Conservation (phyloP, 2,113 vertebrate genomes). For the Tetrax tetrax region DNA sequence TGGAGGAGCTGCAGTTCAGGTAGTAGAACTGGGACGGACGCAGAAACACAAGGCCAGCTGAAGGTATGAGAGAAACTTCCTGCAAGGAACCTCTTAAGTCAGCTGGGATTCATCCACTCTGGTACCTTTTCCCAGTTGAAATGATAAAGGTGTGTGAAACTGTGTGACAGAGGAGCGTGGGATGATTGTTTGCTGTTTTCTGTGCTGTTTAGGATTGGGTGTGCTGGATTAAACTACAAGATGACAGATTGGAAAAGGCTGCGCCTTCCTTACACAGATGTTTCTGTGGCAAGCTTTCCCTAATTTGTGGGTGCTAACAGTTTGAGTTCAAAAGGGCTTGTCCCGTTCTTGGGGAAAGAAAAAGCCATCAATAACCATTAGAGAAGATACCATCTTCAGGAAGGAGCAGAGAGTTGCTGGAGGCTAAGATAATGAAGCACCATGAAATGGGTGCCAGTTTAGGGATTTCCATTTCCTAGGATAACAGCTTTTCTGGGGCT, state of each 20-base stretch:
- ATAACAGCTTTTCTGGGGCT: neutral
- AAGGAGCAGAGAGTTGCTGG: neutral
- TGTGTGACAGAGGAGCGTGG: neutral
- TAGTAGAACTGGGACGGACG: neutral
- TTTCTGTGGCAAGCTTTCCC: neutral
- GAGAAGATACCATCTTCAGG: neutral
- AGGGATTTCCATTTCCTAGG: neutral
- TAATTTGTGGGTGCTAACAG: neutral
- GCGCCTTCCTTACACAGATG: neutral
- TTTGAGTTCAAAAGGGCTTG: neutral
- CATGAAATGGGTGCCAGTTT: neutral
- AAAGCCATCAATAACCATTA: neutral
- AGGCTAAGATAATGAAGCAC: neutral
- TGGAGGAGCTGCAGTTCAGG: neutral
- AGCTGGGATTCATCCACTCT: neutral
- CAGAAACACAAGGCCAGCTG: neutral
- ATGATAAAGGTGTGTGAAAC: neutral
- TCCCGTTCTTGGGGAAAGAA: neutral
- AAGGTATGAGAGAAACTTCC: neutral
- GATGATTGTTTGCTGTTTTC: neutral
- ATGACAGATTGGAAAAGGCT: neutral
- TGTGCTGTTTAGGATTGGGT: neutral
- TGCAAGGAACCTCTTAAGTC: neutral
- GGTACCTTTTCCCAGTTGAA: neutral
- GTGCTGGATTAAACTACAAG: neutral